Base-by-base conservation (phyloP, 2,888 invertebrate genomes). In the Charanyca ferruginea region DNA sequence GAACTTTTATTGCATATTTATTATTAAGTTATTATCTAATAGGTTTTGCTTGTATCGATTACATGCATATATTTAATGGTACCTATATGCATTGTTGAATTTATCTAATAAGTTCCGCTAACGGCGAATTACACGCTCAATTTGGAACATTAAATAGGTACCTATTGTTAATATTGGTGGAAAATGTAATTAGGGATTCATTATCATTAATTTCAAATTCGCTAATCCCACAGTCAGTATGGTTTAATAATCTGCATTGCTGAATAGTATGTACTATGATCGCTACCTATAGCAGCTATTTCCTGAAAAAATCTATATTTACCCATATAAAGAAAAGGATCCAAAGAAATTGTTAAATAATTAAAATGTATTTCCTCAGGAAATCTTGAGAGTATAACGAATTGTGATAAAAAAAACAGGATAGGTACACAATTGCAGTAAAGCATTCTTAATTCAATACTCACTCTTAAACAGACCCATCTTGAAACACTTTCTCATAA, bases 391-490 rank as follows among this genome's bases (percentile, higher is more conserved):
- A 11, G 1, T 32, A 32, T 9, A 11, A 35, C 4, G 16, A 64
- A 45, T 44, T 20, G 8, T 2, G 9, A 41, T 22, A 42, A 47
- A 62, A 25, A 47, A 52, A 63, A 41, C 8, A 32, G 28, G 51
- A 64, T 3, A 28, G n/a, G 28, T 20, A 20, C 18, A 44, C n/a
- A 51, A 6, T 44, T 11, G 22, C 22, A 42, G 23, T 20, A 35
- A 61, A 38, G 20, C 3, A 28, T 45, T n/a, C 28, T 42, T 49
- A 70, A 55, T 58, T 47, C 16, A 54, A 74, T 83, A 95, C 95
- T 95, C 85, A 95, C 95, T 94, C 85, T 94, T 95, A 57, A 94
- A 94, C 61, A 95, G 89, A 66, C 95, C 94, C 94, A 94, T 94
- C 87, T 95, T 95, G 87, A 95, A 95, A 83, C 93, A 94, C 91